Base-by-base conservation (phyloP, 2,797 vertebrate genomes). In the Tympanoctomys barrerae region DNA sequence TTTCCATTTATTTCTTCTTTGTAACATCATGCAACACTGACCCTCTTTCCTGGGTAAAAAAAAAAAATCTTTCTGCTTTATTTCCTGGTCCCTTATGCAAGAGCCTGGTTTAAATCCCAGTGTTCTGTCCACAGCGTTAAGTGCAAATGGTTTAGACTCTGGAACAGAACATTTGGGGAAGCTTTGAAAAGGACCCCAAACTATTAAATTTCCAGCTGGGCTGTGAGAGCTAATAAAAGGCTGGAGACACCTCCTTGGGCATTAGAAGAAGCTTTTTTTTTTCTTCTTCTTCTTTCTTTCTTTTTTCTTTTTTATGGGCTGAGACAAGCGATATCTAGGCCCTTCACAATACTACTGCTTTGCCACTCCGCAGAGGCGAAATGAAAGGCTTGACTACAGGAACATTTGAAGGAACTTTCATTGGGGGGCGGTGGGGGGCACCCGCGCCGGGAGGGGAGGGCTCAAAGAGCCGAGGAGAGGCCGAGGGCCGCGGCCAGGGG, bases 281-380 rank as follows among this genome's bases (percentile, higher is more conserved):
- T 49, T 49, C 22, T 21, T 9, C 9, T 22, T 57, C 16, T 14
- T 57, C 54, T 68, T 33, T 70, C 28, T 78, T 49, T 84, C 26
- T 64, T 36, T 33, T 62, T 87, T 62, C 28, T 87, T 84, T 82
- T 90, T 59, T 54, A 94, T 96, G 95, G 95, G 94, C 73, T 96
- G 91, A 97, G 96, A 96, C 97, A 88, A 96, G 81, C 75, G 57
- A 97, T 96, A 93, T 95, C 85, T 95, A 97, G 98, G 97, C 98
- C 98, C 97, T 96, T 97, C 95, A 91, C n/a, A 46, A 70, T 89
- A 70, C 89, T 93, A 49, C 75, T 90, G 86, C 90, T 87, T 89
- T 61, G 92, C 83, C 85, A 70, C 86, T 92, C 86, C 11, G 39
- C 57, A 68, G 87, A 93, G 78, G 71, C 92, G 54, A 94, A 96